Conservation (phyloP, 2,797 vertebrate genomes). For the Rhabdophis nuchalis region DNA sequence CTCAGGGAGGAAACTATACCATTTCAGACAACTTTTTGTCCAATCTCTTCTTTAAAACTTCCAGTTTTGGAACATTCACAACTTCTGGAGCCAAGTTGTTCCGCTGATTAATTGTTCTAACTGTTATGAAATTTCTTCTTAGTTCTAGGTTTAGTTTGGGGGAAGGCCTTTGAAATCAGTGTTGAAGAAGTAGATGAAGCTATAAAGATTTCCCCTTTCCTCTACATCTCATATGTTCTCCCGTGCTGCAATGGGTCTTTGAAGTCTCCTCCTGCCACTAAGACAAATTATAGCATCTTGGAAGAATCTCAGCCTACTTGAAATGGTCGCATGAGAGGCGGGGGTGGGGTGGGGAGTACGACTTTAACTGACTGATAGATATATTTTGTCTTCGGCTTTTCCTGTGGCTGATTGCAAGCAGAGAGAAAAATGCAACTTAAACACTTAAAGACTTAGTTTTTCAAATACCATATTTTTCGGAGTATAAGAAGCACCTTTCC, state of each 20-base stretch:
- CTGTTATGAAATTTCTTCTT: too few relatives aligned
- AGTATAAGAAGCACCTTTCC: too few relatives aligned
- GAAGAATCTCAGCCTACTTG: background rate
- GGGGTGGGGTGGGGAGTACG: background rate
- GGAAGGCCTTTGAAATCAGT: background rate
- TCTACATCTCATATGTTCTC: background rate
- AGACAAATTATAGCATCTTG: background rate
- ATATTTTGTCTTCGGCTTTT: slow-evolving; percentile 43
- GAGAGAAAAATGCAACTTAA: slow-evolving; percentile 33
- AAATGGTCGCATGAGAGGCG: background rate
- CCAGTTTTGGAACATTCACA: too few relatives aligned
- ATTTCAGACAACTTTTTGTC: too few relatives aligned
- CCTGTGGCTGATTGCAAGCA: slow-evolving; percentile 25
- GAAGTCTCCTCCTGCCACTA: background rate
- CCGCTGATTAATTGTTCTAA: too few relatives aligned
- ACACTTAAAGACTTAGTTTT: background rate
- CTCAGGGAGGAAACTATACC: too few relatives aligned
- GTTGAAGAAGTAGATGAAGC: background rate
- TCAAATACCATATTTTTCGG: background rate
- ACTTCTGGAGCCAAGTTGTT: too few relatives aligned
- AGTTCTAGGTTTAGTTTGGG: background rate
- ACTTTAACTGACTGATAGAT: slow-evolving; percentile 29
- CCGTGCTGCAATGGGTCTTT: background rate
- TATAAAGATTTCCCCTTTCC: background rate
- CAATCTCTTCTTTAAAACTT: too few relatives aligned